A percentile compares a stretch with the other conserved stretches of the same genome.
Evolutionary conservation across 2,888 invertebrate species (phyloP).

Genomic region (Tachina grossa): DNA sequence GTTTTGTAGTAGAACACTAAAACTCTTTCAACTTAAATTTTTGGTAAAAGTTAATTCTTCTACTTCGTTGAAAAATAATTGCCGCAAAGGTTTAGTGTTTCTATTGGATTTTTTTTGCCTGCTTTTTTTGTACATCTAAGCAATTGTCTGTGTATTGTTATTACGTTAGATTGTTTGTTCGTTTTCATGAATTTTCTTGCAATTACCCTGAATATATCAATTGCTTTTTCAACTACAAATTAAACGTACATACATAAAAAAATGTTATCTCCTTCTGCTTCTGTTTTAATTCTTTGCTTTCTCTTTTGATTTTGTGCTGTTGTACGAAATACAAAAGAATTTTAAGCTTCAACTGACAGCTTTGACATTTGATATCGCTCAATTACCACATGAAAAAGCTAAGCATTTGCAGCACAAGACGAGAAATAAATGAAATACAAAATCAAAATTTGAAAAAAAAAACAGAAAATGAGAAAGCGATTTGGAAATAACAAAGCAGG

Average conservation of each 20-base stretch:
- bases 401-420: constrained; percentile 45
- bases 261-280: constrained; percentile 8
- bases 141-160: constrained; percentile 16
- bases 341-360: constrained; percentile 63
- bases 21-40: constrained; percentile 26
- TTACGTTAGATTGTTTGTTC: constrained; percentile 14
- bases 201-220: constrained; percentile 63
- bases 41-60: constrained; percentile 45
- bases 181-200: constrained; percentile 51
- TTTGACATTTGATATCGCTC: constrained; percentile 70
- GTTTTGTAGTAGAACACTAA: constrained; percentile 8
- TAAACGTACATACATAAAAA: constrained; percentile 35
- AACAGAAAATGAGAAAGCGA: constrained; percentile 25
- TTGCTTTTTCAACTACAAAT: constrained; percentile 60
- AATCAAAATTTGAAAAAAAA: constrained; percentile 6
- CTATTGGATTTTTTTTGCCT: constrained; percentile 3
- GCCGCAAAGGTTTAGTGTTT: constrained; percentile 46
- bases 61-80: constrained; percentile 47
- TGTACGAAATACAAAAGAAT: constrained; percentile 54
- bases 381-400: constrained; percentile 67
- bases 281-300: constrained; percentile 1
- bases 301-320: constrained; percentile 4
- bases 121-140: neutral
- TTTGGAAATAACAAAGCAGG: constrained; percentile 47
- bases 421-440: constrained; percentile 16